phyloP scores from a whole-genome alignment of 2,113 vertebrate genomes.

The Oryzias curvinotus region DNA sequence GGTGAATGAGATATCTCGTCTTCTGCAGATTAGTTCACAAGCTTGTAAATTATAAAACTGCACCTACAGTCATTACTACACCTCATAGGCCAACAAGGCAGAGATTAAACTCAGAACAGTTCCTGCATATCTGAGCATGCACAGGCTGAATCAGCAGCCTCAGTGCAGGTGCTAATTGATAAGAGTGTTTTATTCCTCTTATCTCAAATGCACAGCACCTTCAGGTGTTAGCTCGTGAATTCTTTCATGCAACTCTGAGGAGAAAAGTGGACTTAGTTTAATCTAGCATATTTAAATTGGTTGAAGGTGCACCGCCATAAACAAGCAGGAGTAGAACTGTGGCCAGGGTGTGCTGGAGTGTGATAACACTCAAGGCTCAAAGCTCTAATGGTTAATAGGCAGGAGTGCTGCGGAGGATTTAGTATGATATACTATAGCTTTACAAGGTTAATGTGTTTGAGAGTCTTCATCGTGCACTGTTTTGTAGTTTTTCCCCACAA shows the following conservation, averaged over 20 bases:
- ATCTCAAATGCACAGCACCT: constrained; percentile 37
- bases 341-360: constrained; percentile 44
- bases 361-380: constrained; percentile 48
- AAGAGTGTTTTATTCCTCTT: constrained; percentile 34
- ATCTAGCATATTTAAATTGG: constrained; percentile 36
- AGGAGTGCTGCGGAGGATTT: constrained; percentile 31
- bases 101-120: constrained; percentile 6
- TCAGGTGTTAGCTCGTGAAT: constrained; percentile 28
- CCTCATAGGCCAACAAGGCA: constrained; percentile 6
- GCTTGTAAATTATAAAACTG: constrained; percentile 1
- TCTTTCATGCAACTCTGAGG: constrained; percentile 31
- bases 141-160: constrained; percentile 36
- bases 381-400: constrained; percentile 41
- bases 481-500: constrained; percentile 43
- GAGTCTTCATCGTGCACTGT: constrained; percentile 47
- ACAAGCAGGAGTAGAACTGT: constrained; percentile 41
- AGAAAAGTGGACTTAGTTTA: constrained; percentile 40
- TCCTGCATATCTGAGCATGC: constrained; percentile 1
- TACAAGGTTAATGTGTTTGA: constrained; percentile 45
- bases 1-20: no score
- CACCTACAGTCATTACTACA: neutral
- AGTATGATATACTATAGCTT: constrained; percentile 50
- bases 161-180: constrained; percentile 39
- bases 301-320: constrained; percentile 32
- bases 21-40: neutral